Evolutionary conservation across 2,888 invertebrate species (phyloP), one percentile per base, ranked within the genome.

Genomic region (Julus scandinavius): DNA sequence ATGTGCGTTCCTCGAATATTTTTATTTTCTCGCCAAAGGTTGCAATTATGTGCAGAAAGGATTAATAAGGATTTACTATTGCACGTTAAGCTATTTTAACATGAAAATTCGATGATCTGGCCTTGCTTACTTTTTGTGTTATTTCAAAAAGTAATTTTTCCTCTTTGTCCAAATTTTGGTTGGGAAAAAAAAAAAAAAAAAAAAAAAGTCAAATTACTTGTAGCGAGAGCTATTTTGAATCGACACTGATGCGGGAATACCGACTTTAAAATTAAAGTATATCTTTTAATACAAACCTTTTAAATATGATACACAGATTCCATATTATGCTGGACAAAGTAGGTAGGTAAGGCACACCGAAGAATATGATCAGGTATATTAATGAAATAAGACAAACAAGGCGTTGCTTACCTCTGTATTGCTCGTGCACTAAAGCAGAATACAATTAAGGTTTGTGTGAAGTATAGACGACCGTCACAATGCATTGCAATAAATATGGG

Each of bases 241-340:
- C 20, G 9, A 29, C 29, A 29, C 72, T 20, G 3, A n/a, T 72
- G 72, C 20, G 29, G 80, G 80, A 13, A 80, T 29, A 20, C 80
- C 80, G 0, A 38, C 80, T 38, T 80, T 3, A 80, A 80, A 45
- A 29, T 80, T 38, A 80, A 80, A 54, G 11, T 54, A 9, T 13
- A 80, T 38, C 11, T 29, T 9, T 29, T 20, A 80, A 38, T 80
- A 13, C 80, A 38, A 38, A 38, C 80, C 29, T 80, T 80, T 72
- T 80, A 80, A 80, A 80, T 80, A 13, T 38, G 80, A 80, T 80
- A 38, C 80, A 80, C 80, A 80, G 80, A 80, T 13, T 80, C 80
- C 80, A 80, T 54, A 54, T 38, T 29, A 0, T 80, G 80, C 63
- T 20, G 80, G 38, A 80, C 80, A 80, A 38, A 3, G 38, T 80